These are phyloP conservation scores for Parelbella ahira DNA, from an alignment of 2,888 invertebrate species.

Conservation along the genomic window DNA sequence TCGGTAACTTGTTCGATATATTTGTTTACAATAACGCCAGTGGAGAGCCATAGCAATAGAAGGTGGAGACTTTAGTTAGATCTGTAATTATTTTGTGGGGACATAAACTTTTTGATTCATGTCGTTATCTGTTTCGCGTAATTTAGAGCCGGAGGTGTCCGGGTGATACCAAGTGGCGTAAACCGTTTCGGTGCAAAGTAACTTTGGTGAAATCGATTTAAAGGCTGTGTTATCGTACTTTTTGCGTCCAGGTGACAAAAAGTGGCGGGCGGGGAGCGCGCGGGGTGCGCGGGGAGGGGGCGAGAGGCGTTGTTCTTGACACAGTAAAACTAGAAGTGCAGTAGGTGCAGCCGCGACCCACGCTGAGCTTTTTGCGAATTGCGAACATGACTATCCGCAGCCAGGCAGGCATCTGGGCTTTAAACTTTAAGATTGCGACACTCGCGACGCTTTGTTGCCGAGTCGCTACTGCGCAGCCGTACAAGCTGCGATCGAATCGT, in stretches of 20 bases:
- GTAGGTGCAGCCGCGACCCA: conserved; percentile 77
- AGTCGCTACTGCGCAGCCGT: conserved; percentile 17
- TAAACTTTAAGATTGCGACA: conserved; percentile 32
- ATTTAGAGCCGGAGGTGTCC: too few species aligned
- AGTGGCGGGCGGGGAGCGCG: conserved; percentile 38
- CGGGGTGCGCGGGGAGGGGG: conserved; percentile 49
- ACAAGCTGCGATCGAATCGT: too few species aligned
- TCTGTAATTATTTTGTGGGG: too few species aligned
- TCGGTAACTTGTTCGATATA: too few species aligned
- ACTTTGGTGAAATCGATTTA: conserved; percentile 1
- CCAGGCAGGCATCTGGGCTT: conserved; percentile 40
- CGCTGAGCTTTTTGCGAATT: conserved; percentile 71
- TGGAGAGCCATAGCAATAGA: too few species aligned
- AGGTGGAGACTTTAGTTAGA: too few species aligned
- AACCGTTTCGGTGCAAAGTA: not conserved
- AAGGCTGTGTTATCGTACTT: conserved; percentile 20
- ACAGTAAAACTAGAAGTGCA: conserved; percentile 80
- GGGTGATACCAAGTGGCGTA: too few species aligned
- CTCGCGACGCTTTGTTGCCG: conserved; percentile 16
- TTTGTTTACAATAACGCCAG: too few species aligned
- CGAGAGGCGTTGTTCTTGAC: conserved; percentile 79
- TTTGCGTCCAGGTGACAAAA: conserved; percentile 39
- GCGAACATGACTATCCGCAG: conserved; percentile 49
- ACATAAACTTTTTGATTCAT: too few species aligned
- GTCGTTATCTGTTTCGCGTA: too few species aligned